These are phyloP conservation scores for Pammene fasciana DNA, from an alignment of 2,888 invertebrate species.

Conservation along the genomic window DNA sequence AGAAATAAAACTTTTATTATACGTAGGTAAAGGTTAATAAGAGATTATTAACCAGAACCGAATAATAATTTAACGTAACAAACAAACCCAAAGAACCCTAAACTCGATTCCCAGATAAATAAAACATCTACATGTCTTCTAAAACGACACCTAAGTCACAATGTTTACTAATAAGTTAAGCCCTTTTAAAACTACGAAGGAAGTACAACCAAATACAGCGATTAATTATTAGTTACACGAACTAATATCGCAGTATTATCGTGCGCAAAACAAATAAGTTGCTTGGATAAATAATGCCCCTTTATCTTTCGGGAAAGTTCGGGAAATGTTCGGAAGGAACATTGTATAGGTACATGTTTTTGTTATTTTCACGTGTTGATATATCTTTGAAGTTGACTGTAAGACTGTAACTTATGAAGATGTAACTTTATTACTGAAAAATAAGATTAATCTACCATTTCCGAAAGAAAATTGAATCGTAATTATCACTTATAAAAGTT, in stretches of 20 bases:
- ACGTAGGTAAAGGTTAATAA: too few species aligned
- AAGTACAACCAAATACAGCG: conserved; percentile 42
- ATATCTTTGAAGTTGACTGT: too few species aligned
- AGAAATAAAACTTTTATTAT: too few species aligned
- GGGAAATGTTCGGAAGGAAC: conserved; percentile 44
- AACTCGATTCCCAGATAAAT: conserved; percentile 51
- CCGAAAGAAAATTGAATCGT: too few species aligned
- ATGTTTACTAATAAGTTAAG: conserved; percentile 5
- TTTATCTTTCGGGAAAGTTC: conserved; percentile 50
- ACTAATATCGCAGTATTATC: conserved; percentile 62
- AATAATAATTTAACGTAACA: conserved; percentile 27
- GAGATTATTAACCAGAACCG: background rate
- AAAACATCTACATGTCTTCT: conserved; percentile 43
- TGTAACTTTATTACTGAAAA: too few species aligned
- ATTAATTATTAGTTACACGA: conserved; percentile 65
- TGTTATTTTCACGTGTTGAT: too few species aligned
- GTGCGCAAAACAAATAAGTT: conserved; percentile 67
- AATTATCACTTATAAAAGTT: too few species aligned
- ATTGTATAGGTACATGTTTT: background rate
- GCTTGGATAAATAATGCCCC: conserved; percentile 55
- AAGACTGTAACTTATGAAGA: too few species aligned
- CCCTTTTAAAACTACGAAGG: background rate
- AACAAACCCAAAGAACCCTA: conserved; percentile 41
- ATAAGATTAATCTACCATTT: too few species aligned
- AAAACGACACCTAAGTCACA: background rate